Percentiles rank a stretch among this genome's conserved stretches.
phyloP scores from a whole-genome alignment of 2,797 vertebrate genomes.

The Cynodonichthys magdalenae region DNA sequence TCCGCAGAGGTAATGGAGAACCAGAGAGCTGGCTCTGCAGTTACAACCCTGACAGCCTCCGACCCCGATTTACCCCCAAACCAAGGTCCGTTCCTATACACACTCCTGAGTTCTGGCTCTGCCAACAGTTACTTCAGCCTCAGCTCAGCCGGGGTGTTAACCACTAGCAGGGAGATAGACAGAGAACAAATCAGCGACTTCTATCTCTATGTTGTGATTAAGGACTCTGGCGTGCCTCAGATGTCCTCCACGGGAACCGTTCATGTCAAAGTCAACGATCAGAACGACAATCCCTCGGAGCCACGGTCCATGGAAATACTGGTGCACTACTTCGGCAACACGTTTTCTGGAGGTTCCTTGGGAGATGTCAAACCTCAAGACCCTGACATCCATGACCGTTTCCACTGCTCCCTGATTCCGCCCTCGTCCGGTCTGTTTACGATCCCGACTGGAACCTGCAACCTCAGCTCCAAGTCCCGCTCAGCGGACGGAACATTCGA shows the following conservation, averaged over 20 bases:
- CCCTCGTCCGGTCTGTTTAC: slow-evolving; percentile 89
- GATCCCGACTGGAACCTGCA: slow-evolving; percentile 88
- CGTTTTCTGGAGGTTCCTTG: slow-evolving; percentile 92
- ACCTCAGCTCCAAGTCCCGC: slow-evolving; percentile 88
- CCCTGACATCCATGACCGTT: slow-evolving; percentile 91
- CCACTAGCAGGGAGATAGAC: slow-evolving; percentile 93
- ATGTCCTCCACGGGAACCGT: slow-evolving; percentile 98
- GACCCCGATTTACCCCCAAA: slow-evolving; percentile 96
- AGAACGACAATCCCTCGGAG: slow-evolving; percentile 97
- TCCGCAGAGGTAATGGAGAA: slow-evolving; percentile 94
- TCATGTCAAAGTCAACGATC: slow-evolving; percentile 89
- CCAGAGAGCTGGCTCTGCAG: slow-evolving; percentile 86
- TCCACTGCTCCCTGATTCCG: slow-evolving; percentile 92
- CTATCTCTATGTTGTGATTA: slow-evolving; percentile 90
- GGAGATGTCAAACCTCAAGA: slow-evolving; percentile 93
- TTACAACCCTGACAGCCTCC: slow-evolving; percentile 86
- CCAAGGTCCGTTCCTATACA: slow-evolving; percentile 93
- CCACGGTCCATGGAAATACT: slow-evolving; percentile 92
- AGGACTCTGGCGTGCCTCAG: slow-evolving; percentile 94
- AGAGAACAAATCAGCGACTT: slow-evolving; percentile 94
- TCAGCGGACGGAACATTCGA: slow-evolving; percentile 94
- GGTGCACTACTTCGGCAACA: slow-evolving; percentile 93
- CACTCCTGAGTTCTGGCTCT: slow-evolving; percentile 87
- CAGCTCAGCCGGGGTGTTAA: slow-evolving; percentile 87
- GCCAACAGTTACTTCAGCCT: slow-evolving; percentile 93